Evolutionary conservation across 2,113 vertebrate species (phyloP).

Genomic region (Promerops cafer): DNA sequence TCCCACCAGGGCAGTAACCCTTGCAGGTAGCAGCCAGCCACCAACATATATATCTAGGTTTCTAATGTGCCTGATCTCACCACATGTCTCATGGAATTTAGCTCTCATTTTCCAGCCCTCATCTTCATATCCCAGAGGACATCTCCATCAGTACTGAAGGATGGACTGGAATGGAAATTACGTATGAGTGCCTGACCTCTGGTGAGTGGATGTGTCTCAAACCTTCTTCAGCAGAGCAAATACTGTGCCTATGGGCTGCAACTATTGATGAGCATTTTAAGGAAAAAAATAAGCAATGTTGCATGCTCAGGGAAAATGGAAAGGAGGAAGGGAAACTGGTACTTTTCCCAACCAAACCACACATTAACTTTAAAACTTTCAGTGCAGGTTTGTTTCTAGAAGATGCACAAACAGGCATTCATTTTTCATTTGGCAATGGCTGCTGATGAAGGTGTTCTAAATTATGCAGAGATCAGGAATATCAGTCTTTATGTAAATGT

Average conservation of each 20-base stretch:
- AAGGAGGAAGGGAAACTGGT: not conserved
- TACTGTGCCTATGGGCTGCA: not conserved
- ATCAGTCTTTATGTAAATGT: not conserved
- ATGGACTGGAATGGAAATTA: not conserved
- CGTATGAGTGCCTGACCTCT: not conserved
- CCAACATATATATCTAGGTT: accelerated
- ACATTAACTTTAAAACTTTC: not conserved
- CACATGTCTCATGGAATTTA: not conserved
- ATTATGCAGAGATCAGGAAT: not conserved
- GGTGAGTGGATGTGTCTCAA: not conserved
- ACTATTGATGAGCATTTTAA: not conserved
- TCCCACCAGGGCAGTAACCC: not conserved
- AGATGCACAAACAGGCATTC: not conserved
- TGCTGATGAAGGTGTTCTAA: not conserved
- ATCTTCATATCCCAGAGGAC: not conserved
- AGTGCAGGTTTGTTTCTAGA: not conserved
- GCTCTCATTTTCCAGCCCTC: not conserved
- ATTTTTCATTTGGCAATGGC: not conserved
- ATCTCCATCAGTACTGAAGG: accelerated
- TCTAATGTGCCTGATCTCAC: not conserved
- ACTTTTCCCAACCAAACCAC: not conserved
- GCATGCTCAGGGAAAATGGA: not conserved
- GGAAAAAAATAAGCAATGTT: not conserved
- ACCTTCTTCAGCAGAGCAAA: not conserved
- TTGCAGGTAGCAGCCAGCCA: not conserved